Base-by-base conservation (phyloP, 1,140 invertebrate species). In the Himalopsyche phryganea region DNA sequence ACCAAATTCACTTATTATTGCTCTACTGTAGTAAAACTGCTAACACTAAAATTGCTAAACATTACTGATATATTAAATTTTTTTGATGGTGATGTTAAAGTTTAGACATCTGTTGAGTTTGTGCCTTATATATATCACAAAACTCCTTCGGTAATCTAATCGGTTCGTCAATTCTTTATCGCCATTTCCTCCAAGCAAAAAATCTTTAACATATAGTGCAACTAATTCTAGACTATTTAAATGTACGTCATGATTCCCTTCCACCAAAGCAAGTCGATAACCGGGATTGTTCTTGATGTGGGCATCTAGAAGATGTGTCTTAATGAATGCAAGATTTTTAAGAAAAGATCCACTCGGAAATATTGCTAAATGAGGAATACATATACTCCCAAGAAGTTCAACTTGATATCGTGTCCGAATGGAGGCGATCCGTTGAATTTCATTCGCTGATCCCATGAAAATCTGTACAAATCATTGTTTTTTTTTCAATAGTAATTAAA, bases 171-270 rank as follows among this genome's bases (percentile, higher is more conserved):
- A 28, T 9, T 54, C 40, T 51, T 19, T 38, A 36, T 32, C 33
- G 0, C 11, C 23, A 19, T 50, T 28, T 10, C 38, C 19, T 7
- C 50, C 61, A n/a, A 44, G 33, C 19, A 64, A 35, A 49, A 64
- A 64, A 6, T 45, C 35, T 6, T 47, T 38, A 0, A 64, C 50
- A 13, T 51, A 18, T 10, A 14, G 4, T 1, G 53, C 58, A 1
- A 64, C 45, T 19, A 19, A 2, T 20, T 48, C 45, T 2, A 57
- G 61, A 1, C 32, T 48, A 17, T 64, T 64, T 15, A 64, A 15
- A 55, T 64, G 61, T 1, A 64, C 57, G 33, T 64, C 61, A 42
- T 64, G 61, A 35, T 60, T 60, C 11, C 61, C 61, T 23, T 60
- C 44, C 17, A 64, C 53, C 9, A 64, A n/a, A n/a, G 50, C 44